Evolutionary conservation across 2,113 vertebrate species (phyloP), one percentile per base, ranked within the genome.

Genomic region (Ia io): DNA sequence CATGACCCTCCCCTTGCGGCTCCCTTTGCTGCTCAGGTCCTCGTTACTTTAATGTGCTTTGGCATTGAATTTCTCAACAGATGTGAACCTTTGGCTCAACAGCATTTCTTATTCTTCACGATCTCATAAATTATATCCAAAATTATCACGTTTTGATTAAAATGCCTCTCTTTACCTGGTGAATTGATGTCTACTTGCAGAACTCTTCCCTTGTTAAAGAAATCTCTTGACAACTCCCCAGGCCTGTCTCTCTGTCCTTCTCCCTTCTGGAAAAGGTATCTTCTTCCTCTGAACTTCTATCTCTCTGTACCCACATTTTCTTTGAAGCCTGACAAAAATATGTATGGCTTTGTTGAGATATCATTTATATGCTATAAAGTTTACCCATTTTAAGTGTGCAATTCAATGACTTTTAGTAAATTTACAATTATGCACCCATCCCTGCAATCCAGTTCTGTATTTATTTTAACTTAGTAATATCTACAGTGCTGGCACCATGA

Each of bases 351-450:
- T 40, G 5, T 25, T 73, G 47, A 76, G 10, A 18, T 59, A 5
- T 56, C 69, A 61, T 42, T 83, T 83, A 88, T 18, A 37, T 67
- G 42, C 1, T 12, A 93, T 47, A 78, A 93, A 88, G 63, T 56
- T 84, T 5, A 67, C 32, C 2, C 2, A 78, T 73, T 51, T 93
- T 37, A 44, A 65, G 25, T 35, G 7, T 94, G 11, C 3, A 53
- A 89, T 17, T 93, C 22, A 73, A 69, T 61, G 47, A 40, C 59
- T 91, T 94, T 94, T 78, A 83, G 25, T 87, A 79, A 85, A 79
- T 74, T 77, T 44, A 70, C 40, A 86, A 11, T 32, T 67, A 47
- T 88, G 9, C 3, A 73, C 65, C 40, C 3, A 23, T 93, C 14
- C 14, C 1, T 10, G 69, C 2, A 49, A 76, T 94, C 10, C 35